Evolutionary conservation across 2,113 vertebrate species (phyloP), one percentile per base, ranked within the genome.

Genomic region (Phyllopteryx taeniolatus): DNA sequence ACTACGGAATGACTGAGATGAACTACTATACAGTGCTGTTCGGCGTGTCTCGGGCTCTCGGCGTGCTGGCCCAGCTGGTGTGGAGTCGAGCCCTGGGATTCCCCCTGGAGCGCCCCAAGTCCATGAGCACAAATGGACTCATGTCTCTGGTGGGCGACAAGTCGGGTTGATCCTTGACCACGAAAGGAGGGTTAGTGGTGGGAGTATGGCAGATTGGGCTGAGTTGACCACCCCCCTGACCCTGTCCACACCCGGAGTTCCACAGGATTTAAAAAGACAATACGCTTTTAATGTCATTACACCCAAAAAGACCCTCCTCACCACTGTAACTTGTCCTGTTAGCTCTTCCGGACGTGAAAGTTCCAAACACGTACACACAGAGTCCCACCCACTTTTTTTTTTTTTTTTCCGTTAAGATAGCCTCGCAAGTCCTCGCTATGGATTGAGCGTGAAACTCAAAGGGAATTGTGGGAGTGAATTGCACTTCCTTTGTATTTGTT

Each of bases 1-100:
- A 98, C 84, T 99, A 99, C 0, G 94, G 95, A 35, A 96, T 99
- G 96, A 96, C 93, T 12, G 97, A 99, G 90, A 99, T 99, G 97
- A 99, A 99, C 76, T 99, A 96, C 91, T 99, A 99, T 93, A 99
- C 97, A 0, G 97, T 98, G 84, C 93, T 99, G 47, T 99, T 99
- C 0, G 97, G 97, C 0, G 96, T 99, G 39, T 98, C 97, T 5
- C 93, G 97, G 5, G 97, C 97, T 0, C 92, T 99, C 43, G 97
- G 97, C 0, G 95, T 99, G 2, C 90, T 98, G 20, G 92, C 97
- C 3, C 96, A 98, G 90, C 94, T 97, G 79, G 94, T 98, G 88
- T 99, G 96, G 97, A 98, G 96, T 90, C 88, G 96, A 81, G 96
- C 96, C 0, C 85, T 98, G 49, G 94, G 96, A 56, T 97, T 99